Evolutionary conservation across 2,888 invertebrate genomes (phyloP).

Genomic region (Apamea sordens): DNA sequence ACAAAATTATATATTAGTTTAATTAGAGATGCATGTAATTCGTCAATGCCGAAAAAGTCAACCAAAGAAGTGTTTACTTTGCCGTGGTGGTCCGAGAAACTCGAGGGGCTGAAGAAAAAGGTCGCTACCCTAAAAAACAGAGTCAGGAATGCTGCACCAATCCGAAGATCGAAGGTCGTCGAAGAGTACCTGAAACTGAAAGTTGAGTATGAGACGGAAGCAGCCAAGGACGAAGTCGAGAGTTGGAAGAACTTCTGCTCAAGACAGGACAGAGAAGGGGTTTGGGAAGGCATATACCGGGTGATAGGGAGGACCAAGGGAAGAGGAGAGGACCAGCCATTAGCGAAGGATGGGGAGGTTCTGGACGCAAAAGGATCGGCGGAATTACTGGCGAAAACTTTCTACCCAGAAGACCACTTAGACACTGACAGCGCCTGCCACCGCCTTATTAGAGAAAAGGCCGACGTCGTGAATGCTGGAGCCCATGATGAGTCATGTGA

Average conservation of each 20-base stretch:
- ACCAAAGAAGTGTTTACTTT: conserved; percentile 18
- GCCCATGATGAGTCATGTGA: conserved; percentile 10
- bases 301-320: conserved; percentile 5
- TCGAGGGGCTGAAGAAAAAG: conserved; percentile 19
- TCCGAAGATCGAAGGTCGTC: not conserved
- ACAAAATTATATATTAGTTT: rapidly evolving
- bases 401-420: conserved; percentile 10
- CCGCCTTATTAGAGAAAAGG: not conserved
- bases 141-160: not conserved
- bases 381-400: conserved; percentile 10
- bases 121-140: not conserved
- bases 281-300: not conserved
- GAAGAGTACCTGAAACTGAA: not conserved
- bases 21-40: conserved; percentile 3
- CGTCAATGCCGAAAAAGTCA: conserved; percentile 36
- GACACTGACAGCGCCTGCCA: not conserved
- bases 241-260: conserved; percentile 47
- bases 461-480: not conserved
- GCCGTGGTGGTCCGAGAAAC: conserved; percentile 58
- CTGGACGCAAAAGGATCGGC: conserved; percentile 39
- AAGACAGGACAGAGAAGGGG: conserved; percentile 49
- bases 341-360: not conserved
- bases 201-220: not conserved
- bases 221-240: not conserved
- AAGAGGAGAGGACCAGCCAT: not conserved